A percentile compares a stretch with the other conserved stretches of the same genome.
Conservation (phyloP, 2,888 invertebrate genomes). For the Taenaris catops region DNA sequence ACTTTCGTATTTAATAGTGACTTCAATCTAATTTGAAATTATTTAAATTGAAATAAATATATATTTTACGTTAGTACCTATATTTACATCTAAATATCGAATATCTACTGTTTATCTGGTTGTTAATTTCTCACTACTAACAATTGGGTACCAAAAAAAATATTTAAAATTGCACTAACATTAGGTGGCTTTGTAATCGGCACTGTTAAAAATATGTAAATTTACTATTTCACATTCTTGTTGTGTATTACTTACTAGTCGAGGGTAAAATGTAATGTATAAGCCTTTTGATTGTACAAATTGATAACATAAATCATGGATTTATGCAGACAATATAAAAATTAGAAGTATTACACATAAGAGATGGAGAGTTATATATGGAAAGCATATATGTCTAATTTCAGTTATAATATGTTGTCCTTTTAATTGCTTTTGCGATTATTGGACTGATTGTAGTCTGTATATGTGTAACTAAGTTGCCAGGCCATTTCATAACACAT, state of each 20-base stretch:
- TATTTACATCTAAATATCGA: too few species aligned
- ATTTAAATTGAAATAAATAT: too few species aligned
- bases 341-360: slow-evolving; percentile 18
- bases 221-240: slow-evolving; percentile 13
- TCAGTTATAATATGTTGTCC: too few species aligned
- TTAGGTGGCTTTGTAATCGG: slow-evolving; percentile 30
- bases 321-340: slow-evolving; percentile 27
- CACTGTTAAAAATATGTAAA: slow-evolving; percentile 22
- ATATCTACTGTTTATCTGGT: too few species aligned
- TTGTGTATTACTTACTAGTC: slow-evolving; percentile 27
- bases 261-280: slow-evolving; percentile 12
- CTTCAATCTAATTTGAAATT: too few species aligned
- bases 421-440: slow-evolving; percentile 7
- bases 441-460: slow-evolving; percentile 13
- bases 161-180: slow-evolving; percentile 28
- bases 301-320: slow-evolving; percentile 20
- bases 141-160: slow-evolving; percentile 16
- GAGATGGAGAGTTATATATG: slow-evolving; percentile 17
- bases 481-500: slow-evolving; percentile 11
- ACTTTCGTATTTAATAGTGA: too few species aligned
- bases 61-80: too few species aligned
- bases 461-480: slow-evolving; percentile 14
- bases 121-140: slow-evolving; percentile 11
- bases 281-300: slow-evolving; percentile 20
- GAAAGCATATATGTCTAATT: too few species aligned